These are phyloP conservation scores for Zosterops pallidus DNA, from an alignment of 2,113 vertebrate genomes.

Conservation along the genomic window DNA sequence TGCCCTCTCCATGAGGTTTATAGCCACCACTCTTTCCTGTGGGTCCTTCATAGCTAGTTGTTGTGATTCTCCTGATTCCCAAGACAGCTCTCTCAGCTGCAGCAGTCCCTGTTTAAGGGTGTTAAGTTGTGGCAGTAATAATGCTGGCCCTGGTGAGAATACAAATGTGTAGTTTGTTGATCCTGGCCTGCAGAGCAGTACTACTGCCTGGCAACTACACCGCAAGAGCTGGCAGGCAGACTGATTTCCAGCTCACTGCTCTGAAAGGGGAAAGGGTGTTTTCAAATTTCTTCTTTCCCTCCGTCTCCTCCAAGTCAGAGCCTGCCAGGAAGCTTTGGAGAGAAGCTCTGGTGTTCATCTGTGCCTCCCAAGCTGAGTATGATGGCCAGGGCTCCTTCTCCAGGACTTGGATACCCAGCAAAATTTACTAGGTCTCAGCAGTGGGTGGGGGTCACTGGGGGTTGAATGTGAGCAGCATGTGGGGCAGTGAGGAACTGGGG, in stretches of 20 bases:
- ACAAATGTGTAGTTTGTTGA: slow-evolving; percentile 65
- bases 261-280: slow-evolving; percentile 58
- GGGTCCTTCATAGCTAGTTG: neutral
- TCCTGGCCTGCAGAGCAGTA: slow-evolving; percentile 58
- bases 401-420: neutral
- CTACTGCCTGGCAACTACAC: slow-evolving; percentile 65
- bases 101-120: slow-evolving; percentile 9
- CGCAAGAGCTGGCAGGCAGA: slow-evolving; percentile 43
- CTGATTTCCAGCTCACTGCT: slow-evolving; percentile 42
- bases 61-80: neutral
- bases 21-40: neutral
- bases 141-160: slow-evolving; percentile 52
- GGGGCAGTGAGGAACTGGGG: neutral
- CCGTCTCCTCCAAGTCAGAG: neutral
- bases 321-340: slow-evolving; percentile 49
- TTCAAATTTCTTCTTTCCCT: slow-evolving; percentile 50
- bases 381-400: neutral
- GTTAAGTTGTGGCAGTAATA: slow-evolving; percentile 68
- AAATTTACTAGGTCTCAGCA: neutral
- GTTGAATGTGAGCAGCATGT: neutral
- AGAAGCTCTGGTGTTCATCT: slow-evolving; percentile 4
- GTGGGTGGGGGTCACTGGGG: neutral
- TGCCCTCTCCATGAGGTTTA: neutral
- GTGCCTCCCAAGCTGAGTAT: neutral
- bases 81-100: neutral